phyloP scores from a whole-genome alignment of 2,797 vertebrate species.

The Phoebastria nigripes region DNA sequence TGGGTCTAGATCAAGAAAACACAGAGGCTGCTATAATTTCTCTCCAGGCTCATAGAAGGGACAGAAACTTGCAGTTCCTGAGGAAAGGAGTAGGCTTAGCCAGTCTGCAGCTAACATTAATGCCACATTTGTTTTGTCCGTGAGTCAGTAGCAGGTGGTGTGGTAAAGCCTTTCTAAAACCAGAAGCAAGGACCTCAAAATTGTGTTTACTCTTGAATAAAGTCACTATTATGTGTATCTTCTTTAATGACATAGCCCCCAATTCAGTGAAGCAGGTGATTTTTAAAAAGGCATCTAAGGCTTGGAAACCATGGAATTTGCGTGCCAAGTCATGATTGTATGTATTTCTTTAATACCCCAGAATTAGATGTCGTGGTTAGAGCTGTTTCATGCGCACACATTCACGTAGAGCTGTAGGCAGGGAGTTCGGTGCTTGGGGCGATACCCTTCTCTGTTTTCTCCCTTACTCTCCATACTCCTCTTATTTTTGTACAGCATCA shows the following conservation, averaged over 20 bases:
- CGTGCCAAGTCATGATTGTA: neutral
- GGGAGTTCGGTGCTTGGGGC: neutral
- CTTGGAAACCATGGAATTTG: neutral
- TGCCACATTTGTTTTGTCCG: neutral
- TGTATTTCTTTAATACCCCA: neutral
- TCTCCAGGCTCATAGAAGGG: neutral
- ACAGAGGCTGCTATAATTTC: neutral
- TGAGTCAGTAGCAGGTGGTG: neutral
- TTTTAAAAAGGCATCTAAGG: neutral
- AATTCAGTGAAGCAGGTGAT: neutral
- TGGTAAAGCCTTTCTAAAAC: neutral
- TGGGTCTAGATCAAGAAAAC: neutral
- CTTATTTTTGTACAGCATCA: neutral
- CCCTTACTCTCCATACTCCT: neutral
- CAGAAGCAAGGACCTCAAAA: neutral
- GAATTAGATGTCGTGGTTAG: neutral
- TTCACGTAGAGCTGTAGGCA: rapidly evolving
- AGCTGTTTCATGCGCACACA: rapidly evolving
- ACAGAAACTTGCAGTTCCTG: neutral
- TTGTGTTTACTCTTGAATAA: neutral
- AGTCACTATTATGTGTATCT: neutral
- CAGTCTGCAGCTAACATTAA: neutral
- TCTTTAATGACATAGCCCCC: neutral
- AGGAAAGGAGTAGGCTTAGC: neutral
- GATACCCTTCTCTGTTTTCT: neutral